phyloP scores from a whole-genome alignment of 2,113 vertebrate genomes.

The Callithrix jacchus region DNA sequence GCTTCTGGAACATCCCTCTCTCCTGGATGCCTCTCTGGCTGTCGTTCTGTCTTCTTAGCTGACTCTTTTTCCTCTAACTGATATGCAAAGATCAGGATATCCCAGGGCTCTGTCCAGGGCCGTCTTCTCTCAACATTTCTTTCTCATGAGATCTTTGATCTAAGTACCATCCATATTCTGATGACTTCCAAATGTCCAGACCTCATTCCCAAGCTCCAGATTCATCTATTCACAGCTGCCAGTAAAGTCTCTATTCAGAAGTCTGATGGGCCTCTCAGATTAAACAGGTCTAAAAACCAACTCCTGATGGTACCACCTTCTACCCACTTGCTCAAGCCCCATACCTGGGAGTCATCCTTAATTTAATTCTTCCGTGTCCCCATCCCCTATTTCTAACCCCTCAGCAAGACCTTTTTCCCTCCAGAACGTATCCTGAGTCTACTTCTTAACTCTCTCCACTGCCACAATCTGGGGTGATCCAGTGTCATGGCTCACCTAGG shows the following conservation, averaged over 20 bases:
- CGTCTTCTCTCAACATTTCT: neutral
- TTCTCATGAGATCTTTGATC: neutral
- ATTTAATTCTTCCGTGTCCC: neutral
- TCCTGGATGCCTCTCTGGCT: neutral
- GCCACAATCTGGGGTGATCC: neutral
- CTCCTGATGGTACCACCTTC: neutral
- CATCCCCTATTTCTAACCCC: neutral
- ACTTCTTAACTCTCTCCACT: neutral
- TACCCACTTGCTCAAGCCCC: neutral
- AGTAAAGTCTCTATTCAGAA: neutral
- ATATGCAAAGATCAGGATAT: neutral
- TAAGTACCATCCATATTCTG: neutral
- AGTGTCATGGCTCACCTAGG: neutral
- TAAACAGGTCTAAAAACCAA: neutral
- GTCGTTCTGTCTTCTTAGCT: neutral
- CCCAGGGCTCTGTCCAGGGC: neutral
- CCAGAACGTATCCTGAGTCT: neutral
- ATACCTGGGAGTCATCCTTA: neutral
- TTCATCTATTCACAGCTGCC: neutral
- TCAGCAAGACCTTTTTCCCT: neutral
- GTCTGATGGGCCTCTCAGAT: neutral
- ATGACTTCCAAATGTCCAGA: neutral
- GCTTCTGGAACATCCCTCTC: neutral
- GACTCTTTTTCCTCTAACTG: neutral
- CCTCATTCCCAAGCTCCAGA: neutral